Base-by-base conservation (phyloP, 2,113 vertebrate genomes). In the Rhabdomys dilectus region DNA sequence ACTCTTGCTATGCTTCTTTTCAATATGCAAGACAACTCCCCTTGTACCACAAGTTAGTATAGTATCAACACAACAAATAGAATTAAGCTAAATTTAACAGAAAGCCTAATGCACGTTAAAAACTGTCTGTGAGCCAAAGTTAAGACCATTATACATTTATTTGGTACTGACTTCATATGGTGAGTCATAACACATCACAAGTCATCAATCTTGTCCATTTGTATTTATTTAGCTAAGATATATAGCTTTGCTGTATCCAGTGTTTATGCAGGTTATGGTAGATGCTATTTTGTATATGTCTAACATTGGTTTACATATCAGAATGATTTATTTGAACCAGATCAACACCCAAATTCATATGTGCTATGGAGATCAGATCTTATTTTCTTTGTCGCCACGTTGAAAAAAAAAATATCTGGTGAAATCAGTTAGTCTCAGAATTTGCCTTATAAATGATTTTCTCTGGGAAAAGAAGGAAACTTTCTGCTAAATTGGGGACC, bases 81-180 rank as follows among this genome's bases (percentile, higher is more conserved):
- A 68, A 98, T 98, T 97, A 98, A 96, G 89, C 89, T 97, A 95
- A 96, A 95, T 97, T 98, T 98, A 98, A 97, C 97, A 97, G 97
- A 98, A 97, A 98, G 93, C 94, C 97, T 88, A 60, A 89, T 97
- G 92, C 96, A 96, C 97, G 97, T 97, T 98, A 97, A 97, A 98
- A 98, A 94, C 60, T 42, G 94, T 98, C 96, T 97, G 98, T 98
- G 95, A 98, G 97, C 96, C 97, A 97, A 98, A 98, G 95, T 94
- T 96, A 97, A 97, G 87, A 96, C 95, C 97, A 85, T 81, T 97
- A 89, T 56, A 0, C 88, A 76, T 93, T 98, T 36, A 94, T 98
- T 98, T 98, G 96, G 95, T 98, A 93, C 97, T 97, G 96, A 97
- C 95, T 98, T 98, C 97, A 96, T 93, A 95, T 91, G 84, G 94